Evolutionary conservation across 1,140 invertebrate species (phyloP).

Genomic region (Orussus abietinus): DNA sequence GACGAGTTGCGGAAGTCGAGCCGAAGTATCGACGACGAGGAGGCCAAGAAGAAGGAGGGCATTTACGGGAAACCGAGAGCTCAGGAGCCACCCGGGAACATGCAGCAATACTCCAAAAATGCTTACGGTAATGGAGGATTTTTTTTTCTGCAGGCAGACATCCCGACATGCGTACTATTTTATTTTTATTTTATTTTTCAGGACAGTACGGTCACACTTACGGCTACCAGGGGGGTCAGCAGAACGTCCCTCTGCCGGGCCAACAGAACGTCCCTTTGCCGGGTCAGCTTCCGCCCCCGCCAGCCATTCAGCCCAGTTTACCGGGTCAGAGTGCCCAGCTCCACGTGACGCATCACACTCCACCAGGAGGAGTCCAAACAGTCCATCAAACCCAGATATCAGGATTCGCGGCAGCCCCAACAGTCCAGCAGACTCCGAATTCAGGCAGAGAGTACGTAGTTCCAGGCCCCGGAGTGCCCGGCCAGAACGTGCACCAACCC

Average conservation of each 20-base stretch:
- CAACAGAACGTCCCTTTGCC: slow-evolving; percentile 43
- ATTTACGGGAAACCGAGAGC: slow-evolving; percentile 60
- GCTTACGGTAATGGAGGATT: slow-evolving; percentile 31
- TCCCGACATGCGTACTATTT: slow-evolving; percentile 9
- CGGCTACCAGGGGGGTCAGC: slow-evolving; percentile 34
- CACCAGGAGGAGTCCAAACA: slow-evolving; percentile 45
- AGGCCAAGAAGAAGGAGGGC: slow-evolving; percentile 46
- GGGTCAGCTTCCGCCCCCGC: slow-evolving; percentile 40
- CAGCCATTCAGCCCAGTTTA: slow-evolving; percentile 40
- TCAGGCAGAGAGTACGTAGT: slow-evolving; percentile 40
- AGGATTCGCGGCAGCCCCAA: slow-evolving; percentile 27
- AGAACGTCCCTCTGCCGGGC: too few species aligned
- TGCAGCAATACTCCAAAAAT: slow-evolving; percentile 49
- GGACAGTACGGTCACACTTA: slow-evolving; percentile 42
- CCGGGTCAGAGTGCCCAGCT: slow-evolving; percentile 47
- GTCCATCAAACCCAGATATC: slow-evolving; percentile 48
- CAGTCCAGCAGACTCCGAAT: slow-evolving; percentile 32
- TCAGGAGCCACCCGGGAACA: slow-evolving; percentile 40
- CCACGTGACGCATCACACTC: slow-evolving; percentile 47
- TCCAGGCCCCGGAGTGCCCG: slow-evolving; percentile 27
- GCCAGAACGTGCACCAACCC: slow-evolving; percentile 33
- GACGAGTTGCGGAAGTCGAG: slow-evolving; percentile 59
- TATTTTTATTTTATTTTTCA: slow-evolving; percentile 11
- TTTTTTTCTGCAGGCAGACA: background rate
- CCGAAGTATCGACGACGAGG: slow-evolving; percentile 44